Percentiles rank a stretch among this genome's conserved stretches.
Conservation (phyloP, 2,113 vertebrate species). For the Alethe diademata region DNA sequence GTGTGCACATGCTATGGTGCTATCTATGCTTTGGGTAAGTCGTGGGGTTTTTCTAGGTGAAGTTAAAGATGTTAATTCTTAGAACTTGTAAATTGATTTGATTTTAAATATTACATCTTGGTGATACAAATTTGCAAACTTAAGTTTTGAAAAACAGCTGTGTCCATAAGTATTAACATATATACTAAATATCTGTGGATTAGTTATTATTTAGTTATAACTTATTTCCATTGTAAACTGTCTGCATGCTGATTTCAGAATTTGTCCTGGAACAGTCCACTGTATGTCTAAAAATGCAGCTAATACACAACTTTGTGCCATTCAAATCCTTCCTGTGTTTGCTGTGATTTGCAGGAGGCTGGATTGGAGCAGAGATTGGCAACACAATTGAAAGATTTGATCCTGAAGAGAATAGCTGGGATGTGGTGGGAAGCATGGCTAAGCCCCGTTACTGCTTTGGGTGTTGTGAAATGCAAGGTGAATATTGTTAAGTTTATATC, state of each 20-base stretch:
- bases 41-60: constrained; percentile 54
- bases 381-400: constrained; percentile 95
- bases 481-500: background rate
- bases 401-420: constrained; percentile 95
- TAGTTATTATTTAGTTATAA: background rate
- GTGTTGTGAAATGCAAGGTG: constrained; percentile 96
- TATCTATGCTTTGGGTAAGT: constrained; percentile 93
- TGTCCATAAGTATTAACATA: background rate
- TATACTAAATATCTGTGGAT: background rate
- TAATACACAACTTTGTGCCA: background rate
- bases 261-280: background rate
- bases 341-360: constrained; percentile 82
- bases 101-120: background rate
- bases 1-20: constrained; percentile 91
- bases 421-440: constrained; percentile 90
- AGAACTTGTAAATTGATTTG: background rate
- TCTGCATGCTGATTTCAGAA: background rate
- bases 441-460: constrained; percentile 93
- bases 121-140: background rate
- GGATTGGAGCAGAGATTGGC: constrained; percentile 96
- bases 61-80: background rate
- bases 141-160: background rate
- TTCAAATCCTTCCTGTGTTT: background rate
- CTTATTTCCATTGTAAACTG: background rate
- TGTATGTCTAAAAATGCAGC: background rate